Evolutionary conservation across 1,140 invertebrate species (phyloP).

Genomic region (Drosophila pseudoobscura): DNA sequence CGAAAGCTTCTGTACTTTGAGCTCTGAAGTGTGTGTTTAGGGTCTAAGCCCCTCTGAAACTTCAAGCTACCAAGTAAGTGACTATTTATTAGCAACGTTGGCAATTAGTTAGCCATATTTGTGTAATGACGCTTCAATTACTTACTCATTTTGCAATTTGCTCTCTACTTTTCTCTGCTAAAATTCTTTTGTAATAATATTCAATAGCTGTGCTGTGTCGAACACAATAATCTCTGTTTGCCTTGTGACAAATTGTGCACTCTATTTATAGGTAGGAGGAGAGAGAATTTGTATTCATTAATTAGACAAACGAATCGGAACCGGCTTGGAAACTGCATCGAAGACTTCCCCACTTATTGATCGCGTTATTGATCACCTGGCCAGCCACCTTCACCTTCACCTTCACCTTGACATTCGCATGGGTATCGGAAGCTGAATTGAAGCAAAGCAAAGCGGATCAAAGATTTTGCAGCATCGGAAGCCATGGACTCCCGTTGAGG

Average conservation of each 20-base stretch:
- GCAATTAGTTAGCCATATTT: conserved; percentile 41
- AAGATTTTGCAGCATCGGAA: conserved; percentile 22
- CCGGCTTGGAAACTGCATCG: conserved; percentile 30
- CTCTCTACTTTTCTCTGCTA: conserved; percentile 23
- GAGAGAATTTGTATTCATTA: conserved; percentile 30
- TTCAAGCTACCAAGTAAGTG: conserved; percentile 28
- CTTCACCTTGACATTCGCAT: conserved; percentile 75
- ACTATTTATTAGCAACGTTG: conserved; percentile 20
- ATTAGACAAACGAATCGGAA: conserved; percentile 30
- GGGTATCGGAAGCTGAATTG: conserved; percentile 22
- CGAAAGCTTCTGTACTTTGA: conserved; percentile 34
- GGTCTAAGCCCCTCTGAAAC: conserved; percentile 2
- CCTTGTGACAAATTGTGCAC: conserved; percentile 38
- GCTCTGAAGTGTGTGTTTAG: conserved; percentile 12
- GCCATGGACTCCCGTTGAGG: conserved; percentile 9
- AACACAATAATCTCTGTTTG: conserved; percentile 5
- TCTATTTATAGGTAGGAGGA: conserved; percentile 26
- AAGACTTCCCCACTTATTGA: conserved; percentile 2
- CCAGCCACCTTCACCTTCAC: conserved; percentile 14
- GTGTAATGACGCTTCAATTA: conserved; percentile 38
- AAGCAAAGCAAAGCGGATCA: conserved; percentile 21
- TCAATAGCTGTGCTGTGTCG: conserved; percentile 15
- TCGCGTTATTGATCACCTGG: conserved; percentile 36
- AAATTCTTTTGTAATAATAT: conserved; percentile 31
- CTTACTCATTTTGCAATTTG: conserved; percentile 70